Evolutionary conservation across 2,888 invertebrate genomes (phyloP).

Genomic region (Sisyra terminalis): DNA sequence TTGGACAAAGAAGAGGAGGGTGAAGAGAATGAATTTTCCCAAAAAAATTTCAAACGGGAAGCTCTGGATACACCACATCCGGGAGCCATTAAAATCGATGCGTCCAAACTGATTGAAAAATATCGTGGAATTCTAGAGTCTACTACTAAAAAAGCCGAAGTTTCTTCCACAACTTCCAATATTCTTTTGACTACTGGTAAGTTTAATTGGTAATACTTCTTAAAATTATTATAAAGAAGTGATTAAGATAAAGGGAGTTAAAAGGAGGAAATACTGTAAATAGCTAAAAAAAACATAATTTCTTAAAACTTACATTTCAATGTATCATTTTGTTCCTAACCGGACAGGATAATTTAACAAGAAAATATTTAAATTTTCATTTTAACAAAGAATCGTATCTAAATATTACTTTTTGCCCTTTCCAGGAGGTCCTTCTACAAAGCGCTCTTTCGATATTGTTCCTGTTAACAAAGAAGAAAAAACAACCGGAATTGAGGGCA

Average conservation of each 20-base stretch:
- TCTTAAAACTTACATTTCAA: too few species aligned
- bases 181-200: constrained; percentile 4
- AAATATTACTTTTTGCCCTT: too few species aligned
- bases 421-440: constrained; percentile 26
- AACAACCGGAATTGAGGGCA: constrained; percentile 16
- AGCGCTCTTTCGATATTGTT: constrained; percentile 26
- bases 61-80: constrained; percentile 11
- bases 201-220: too few species aligned
- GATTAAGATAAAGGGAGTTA: too few species aligned
- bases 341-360: too few species aligned
- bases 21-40: constrained; percentile 12
- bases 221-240: too few species aligned
- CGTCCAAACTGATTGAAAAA: constrained; percentile 21
- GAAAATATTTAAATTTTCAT: too few species aligned
- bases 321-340: too few species aligned
- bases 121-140: constrained; percentile 13
- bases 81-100: constrained; percentile 24
- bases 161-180: constrained; percentile 3
- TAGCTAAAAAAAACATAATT: too few species aligned
- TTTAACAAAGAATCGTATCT: too few species aligned
- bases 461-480: constrained; percentile 16
- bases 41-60: constrained; percentile 11
- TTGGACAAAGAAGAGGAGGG: constrained; percentile 11
- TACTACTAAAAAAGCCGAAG: constrained; percentile 1
- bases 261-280: too few species aligned